phyloP scores from a whole-genome alignment of 64 coral and sea anemone genomes.

The Cladopsammia gracilis region DNA sequence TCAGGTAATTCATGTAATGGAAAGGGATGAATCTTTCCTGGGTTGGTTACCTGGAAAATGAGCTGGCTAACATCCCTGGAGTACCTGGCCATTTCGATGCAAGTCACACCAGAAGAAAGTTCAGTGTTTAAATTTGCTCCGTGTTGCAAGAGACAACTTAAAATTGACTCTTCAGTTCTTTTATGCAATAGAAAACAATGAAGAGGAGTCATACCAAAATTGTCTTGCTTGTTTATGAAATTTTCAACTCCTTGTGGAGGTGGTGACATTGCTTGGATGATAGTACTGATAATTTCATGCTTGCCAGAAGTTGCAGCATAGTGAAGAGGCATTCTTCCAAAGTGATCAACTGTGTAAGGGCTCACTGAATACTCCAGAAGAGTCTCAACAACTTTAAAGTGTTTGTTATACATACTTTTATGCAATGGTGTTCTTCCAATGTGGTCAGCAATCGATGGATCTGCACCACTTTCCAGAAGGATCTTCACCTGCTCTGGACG shows the following conservation, averaged over 20 bases:
- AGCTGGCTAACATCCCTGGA: background rate
- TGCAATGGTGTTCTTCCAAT: slow-evolving; percentile 56
- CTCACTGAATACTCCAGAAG: slow-evolving; percentile 16
- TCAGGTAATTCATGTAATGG: background rate
- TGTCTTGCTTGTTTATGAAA: slow-evolving; percentile 29
- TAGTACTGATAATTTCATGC: slow-evolving; percentile 14
- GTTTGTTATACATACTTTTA: slow-evolving; percentile 34
- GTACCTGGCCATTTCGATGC: slow-evolving; percentile 3
- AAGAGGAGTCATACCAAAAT: slow-evolving; percentile 33
- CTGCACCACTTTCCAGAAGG: slow-evolving; percentile 21
- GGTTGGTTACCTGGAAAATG: background rate
- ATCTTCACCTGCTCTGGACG: background rate
- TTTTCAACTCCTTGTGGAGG: slow-evolving; percentile 7
- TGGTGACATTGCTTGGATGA: background rate
- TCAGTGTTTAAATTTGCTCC: background rate
- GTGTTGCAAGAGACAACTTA: slow-evolving; percentile 36
- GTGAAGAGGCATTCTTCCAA: slow-evolving; percentile 48
- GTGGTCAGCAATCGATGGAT: slow-evolving; percentile 19
- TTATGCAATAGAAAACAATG: slow-evolving; percentile 35
- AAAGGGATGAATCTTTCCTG: background rate
- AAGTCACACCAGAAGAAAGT: slow-evolving; percentile 3
- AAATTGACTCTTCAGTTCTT: slow-evolving; percentile 25
- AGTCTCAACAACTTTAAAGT: slow-evolving; percentile 4
- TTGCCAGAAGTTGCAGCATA: slow-evolving; percentile 15
- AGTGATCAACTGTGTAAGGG: slow-evolving; percentile 5